These are phyloP conservation scores for Riptortus pedestris DNA, from an alignment of 1,140 invertebrate genomes.

Conservation along the genomic window DNA sequence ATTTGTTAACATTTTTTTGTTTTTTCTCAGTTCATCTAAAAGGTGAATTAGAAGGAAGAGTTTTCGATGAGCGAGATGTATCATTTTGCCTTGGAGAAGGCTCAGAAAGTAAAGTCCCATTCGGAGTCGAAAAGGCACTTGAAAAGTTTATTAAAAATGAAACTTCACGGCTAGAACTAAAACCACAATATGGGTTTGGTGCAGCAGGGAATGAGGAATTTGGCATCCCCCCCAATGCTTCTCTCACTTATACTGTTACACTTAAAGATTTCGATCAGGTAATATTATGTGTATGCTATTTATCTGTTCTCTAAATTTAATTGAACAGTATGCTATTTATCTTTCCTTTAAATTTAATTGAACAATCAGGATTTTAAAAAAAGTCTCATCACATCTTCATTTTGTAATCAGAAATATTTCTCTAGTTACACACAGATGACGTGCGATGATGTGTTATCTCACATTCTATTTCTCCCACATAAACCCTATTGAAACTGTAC, in stretches of 20 bases:
- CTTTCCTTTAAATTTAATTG: no score
- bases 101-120: constrained; percentile 56
- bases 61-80: constrained; percentile 66
- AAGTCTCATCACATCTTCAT: no score
- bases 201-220: constrained; percentile 54
- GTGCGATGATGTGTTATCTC: no score
- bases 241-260: constrained; percentile 70
- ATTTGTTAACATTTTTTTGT: no score
- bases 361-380: no score
- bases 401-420: no score
- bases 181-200: constrained; percentile 75
- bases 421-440: no score
- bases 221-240: constrained; percentile 67
- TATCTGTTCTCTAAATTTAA: no score
- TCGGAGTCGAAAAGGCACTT: constrained; percentile 76
- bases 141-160: constrained; percentile 75
- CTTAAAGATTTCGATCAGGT: constrained; percentile 63
- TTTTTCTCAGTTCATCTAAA: constrained; percentile 58
- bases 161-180: constrained; percentile 62
- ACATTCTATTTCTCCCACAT: no score
- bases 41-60: constrained; percentile 53
- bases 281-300: no score
- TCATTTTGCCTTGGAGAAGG: constrained; percentile 83
- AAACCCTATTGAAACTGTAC: no score
- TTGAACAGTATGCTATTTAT: no score